A percentile compares a stretch with the other conserved stretches of the same genome.
phyloP scores from a whole-genome alignment of 2,888 invertebrate genomes.

The Andrena dorsata region DNA sequence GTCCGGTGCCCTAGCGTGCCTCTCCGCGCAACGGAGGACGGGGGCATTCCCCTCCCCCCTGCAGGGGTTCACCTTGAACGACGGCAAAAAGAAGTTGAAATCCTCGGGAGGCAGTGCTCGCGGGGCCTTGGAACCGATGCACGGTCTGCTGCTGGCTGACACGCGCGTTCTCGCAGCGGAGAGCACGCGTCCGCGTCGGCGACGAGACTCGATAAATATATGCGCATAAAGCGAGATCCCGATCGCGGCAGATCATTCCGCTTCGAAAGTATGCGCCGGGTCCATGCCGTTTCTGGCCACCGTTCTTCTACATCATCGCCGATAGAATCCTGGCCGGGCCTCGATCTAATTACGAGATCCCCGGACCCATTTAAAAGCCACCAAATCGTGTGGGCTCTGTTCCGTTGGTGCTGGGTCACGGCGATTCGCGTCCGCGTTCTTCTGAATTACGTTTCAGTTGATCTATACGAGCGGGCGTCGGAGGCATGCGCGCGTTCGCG shows the following conservation, averaged over 20 bases:
- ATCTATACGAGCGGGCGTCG: slow-evolving; percentile 14
- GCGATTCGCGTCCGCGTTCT: slow-evolving; percentile 8
- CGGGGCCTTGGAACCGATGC: slow-evolving; percentile 57
- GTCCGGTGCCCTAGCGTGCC: slow-evolving; percentile 16
- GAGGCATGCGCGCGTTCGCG: slow-evolving; percentile 30
- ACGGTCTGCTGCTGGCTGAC: slow-evolving; percentile 17
- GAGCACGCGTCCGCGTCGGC: not conserved
- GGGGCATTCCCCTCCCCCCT: not conserved
- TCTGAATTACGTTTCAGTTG: slow-evolving; percentile 29
- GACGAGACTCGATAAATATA: slow-evolving; percentile 25
- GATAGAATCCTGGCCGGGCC: not conserved
- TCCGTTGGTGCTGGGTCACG: not conserved
- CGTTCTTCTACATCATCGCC: not conserved
- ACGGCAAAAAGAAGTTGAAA: slow-evolving; percentile 59
- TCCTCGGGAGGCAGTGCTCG: slow-evolving; percentile 56
- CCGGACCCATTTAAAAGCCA: slow-evolving; percentile 1
- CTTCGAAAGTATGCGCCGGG: not conserved
- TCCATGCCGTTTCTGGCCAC: not conserved
- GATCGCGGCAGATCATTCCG: slow-evolving; percentile 45
- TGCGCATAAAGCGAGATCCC: slow-evolving; percentile 36
- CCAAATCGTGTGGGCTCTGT: not conserved
- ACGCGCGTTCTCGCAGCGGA: slow-evolving; percentile 8
- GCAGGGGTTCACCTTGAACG: slow-evolving; percentile 55
- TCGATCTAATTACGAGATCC: slow-evolving; percentile 37
- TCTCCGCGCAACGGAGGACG: slow-evolving; percentile 28